phyloP scores from a whole-genome alignment of 2,797 vertebrate genomes.

The Clarias fuscus region DNA sequence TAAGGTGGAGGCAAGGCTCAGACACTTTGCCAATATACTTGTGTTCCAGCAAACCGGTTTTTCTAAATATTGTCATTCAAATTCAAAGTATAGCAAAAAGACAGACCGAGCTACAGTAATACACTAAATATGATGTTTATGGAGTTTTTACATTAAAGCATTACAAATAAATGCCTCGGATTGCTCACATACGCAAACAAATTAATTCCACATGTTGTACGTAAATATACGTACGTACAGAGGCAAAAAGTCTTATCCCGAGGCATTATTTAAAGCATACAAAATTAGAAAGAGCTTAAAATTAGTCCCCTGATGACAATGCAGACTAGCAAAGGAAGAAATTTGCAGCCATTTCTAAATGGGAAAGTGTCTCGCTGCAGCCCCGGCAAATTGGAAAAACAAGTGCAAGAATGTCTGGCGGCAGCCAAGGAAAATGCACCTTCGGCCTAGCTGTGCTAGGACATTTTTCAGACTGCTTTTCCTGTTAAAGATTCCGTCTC shows the following conservation, averaged over 20 bases:
- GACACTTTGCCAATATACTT: slow-evolving; percentile 5
- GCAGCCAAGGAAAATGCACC: slow-evolving; percentile 65
- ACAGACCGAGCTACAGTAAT: slow-evolving; percentile 24
- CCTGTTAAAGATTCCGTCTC: slow-evolving; percentile 62
- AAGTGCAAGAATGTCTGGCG: slow-evolving; percentile 63
- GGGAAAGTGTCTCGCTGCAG: slow-evolving; percentile 60
- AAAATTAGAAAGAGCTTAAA: slow-evolving; percentile 29
- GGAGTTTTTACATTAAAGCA: background rate
- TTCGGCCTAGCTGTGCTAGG: slow-evolving; percentile 58
- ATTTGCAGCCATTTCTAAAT: slow-evolving; percentile 58
- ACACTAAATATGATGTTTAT: background rate
- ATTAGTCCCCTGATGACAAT: slow-evolving; percentile 56
- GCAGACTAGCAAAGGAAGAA: slow-evolving; percentile 58
- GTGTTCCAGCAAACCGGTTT: slow-evolving; percentile 33
- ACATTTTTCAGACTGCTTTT: slow-evolving; percentile 64
- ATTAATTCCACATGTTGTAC: slow-evolving; percentile 13
- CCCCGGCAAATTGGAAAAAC: slow-evolving; percentile 62
- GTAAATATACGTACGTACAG: background rate
- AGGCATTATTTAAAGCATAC: slow-evolving; percentile 18
- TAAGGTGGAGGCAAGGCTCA: slow-evolving; percentile 25
- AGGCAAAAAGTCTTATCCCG: slow-evolving; percentile 11
- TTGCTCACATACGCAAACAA: background rate
- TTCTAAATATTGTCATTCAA: slow-evolving; percentile 40
- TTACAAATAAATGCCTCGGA: slow-evolving; percentile 1
- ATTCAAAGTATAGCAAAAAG: slow-evolving; percentile 24